phyloP scores from a whole-genome alignment of 2,797 vertebrate species.

The Alectoris magna region DNA sequence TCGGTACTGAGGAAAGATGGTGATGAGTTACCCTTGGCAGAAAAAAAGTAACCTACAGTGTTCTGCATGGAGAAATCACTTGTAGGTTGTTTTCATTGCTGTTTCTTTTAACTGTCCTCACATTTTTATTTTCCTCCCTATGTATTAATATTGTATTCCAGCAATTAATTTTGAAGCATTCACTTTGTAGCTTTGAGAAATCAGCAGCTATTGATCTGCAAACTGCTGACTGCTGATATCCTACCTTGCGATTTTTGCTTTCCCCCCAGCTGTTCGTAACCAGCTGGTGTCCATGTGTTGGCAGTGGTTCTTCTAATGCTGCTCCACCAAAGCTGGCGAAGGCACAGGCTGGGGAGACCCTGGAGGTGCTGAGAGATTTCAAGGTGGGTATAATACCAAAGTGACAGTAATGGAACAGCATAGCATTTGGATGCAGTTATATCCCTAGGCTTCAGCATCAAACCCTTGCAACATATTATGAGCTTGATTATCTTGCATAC shows the following conservation, averaged over 20 bases:
- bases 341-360: neutral
- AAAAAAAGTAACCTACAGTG: neutral
- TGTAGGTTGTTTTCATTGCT: neutral
- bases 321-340: neutral
- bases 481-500: neutral
- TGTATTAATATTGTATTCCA: neutral
- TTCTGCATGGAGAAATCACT: neutral
- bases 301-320: neutral
- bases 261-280: neutral
- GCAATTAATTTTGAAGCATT: neutral
- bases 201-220: neutral
- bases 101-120: neutral
- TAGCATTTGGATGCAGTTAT: neutral
- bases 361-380: neutral
- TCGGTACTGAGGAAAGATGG: neutral
- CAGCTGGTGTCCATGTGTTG: accelerated
- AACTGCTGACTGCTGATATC: neutral
- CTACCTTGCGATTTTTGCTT: neutral
- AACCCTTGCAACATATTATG: neutral
- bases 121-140: neutral
- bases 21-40: neutral
- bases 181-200: neutral
- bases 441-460: neutral
- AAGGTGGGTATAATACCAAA: neutral
- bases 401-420: accelerated